Base-by-base conservation (phyloP, 2,888 invertebrate species). In the Coecobrya sp. region DNA sequence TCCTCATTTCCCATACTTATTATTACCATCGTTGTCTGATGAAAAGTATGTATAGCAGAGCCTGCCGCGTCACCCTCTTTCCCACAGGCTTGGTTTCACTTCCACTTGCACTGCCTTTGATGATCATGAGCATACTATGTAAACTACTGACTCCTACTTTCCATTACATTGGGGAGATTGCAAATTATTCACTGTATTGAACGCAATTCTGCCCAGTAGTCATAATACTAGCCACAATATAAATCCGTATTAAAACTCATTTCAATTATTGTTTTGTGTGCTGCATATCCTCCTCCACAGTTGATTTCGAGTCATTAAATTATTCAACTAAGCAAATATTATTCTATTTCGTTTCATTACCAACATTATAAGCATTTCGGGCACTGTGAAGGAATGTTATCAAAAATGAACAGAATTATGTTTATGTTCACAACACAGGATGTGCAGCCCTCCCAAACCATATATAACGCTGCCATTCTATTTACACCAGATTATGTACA, bases 1-100 rank as follows among this genome's bases (percentile, higher is more conserved):
- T n/a, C 52, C 73, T n/a, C 81, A 81, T 62, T 88, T 88, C 88
- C 81, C 81, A 62, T 65, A n/a, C n/a, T n/a, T n/a, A n/a, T n/a
- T n/a, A 65, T 30, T 45, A 5, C 11, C 65, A 27, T 27, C 3
- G 11, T 59, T 27, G 27, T 65, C 2, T 27, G 3, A 10, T 19
- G 11, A 25, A 10, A 65, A 36, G 2, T 36, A 7, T 36, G 36
- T 4, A 36, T 36, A 36, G 36, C n/a, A 27, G 22, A 62, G 73
- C 42, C 52, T 49, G n/a, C 68, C 10, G 19, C 22, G 19, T 52
- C 76, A 45, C 88, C 88, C 88, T 19, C 81, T 81, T 81, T 88
- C 88, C 79, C 88, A 88, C 68, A 87, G 19, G 52, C 42, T 62
- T 59, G n/a, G 19, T 7, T 42, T 59, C 59, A 84, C 19, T 52